A percentile compares a stretch with the other conserved stretches of the same genome.
These are phyloP conservation scores for Picathartes gymnocephalus DNA, from an alignment of 2,113 vertebrate genomes.

Conservation along the genomic window DNA sequence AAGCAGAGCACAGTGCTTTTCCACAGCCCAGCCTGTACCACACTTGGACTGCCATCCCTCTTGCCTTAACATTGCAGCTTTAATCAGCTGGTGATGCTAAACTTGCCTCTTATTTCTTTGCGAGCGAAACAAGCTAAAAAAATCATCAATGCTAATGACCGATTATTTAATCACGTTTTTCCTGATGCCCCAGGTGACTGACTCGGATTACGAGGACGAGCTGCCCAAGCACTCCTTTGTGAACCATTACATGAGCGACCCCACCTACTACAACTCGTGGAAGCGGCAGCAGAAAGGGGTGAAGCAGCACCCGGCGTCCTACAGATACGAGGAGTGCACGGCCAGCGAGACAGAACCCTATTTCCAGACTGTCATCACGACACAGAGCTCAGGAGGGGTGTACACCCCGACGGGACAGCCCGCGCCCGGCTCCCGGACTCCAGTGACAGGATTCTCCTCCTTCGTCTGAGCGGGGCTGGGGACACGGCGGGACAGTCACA, in stretches of 20 bases:
- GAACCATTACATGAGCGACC: conserved; percentile 98
- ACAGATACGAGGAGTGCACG: conserved; percentile 85
- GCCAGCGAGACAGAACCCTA: conserved; percentile 79
- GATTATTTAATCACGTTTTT: neutral
- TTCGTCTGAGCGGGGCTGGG: conserved; percentile 81
- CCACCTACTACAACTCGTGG: conserved; percentile 95
- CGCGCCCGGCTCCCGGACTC: conserved; percentile 84
- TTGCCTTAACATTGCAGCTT: neutral
- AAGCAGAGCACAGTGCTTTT: neutral
- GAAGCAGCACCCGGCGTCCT: conserved; percentile 74
- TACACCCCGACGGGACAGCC: conserved; percentile 87
- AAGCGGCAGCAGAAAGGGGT: conserved; percentile 88
- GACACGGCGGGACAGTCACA: neutral
- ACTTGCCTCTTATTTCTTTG: neutral
- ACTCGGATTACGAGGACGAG: conserved; percentile 91
- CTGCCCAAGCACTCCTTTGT: conserved; percentile 95
- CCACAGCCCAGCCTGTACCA: neutral
- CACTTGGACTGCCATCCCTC: neutral
- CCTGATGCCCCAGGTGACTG: conserved; percentile 75
- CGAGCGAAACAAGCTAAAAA: neutral
- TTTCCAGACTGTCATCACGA: conserved; percentile 92
- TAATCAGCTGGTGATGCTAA: neutral
- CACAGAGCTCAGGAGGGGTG: conserved; percentile 91
- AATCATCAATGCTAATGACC: neutral
- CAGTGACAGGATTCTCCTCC: conserved; percentile 95